These are phyloP conservation scores for Bothrops jararaca DNA, from an alignment of 2,113 vertebrate species.

Conservation along the genomic window DNA sequence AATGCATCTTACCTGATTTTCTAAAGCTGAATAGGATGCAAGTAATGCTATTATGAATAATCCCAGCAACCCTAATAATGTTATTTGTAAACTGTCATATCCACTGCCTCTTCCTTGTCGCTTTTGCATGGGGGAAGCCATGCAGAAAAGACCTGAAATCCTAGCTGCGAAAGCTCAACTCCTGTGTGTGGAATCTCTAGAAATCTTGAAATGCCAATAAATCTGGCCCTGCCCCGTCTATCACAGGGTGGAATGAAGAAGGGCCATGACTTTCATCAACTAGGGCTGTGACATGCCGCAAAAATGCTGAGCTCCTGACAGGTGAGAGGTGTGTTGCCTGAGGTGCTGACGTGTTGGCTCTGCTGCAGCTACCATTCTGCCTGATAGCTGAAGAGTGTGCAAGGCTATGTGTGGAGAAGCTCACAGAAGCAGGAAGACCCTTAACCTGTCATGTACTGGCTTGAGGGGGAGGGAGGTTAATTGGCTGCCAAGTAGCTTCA, in stretches of 20 bases:
- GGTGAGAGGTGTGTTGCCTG: not conserved
- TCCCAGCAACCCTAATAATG: not conserved
- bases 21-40: not conserved
- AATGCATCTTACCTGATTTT: not conserved
- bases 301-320: constrained; percentile 8
- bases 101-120: not conserved
- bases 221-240: not conserved
- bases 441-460: constrained; percentile 18
- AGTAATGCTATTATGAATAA: not conserved
- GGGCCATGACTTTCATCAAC: not conserved
- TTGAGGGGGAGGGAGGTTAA: not conserved
- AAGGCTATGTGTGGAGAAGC: constrained; percentile 43
- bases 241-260: not conserved
- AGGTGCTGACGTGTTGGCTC: constrained; percentile 47
- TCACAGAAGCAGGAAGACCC: constrained; percentile 2
- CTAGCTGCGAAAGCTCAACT: not conserved
- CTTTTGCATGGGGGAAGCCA: not conserved
- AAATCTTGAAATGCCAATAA: not conserved
- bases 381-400: constrained; percentile 49
- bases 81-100: not conserved
- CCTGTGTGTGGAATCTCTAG: not conserved
- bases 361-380: constrained; percentile 14
- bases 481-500: not conserved
- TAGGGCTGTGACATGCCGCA: not conserved
- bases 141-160: not conserved